Evolutionary conservation across 1,140 invertebrate genomes (phyloP), one percentile per base, ranked within the genome.

Genomic region (Drosophila auraria): DNA sequence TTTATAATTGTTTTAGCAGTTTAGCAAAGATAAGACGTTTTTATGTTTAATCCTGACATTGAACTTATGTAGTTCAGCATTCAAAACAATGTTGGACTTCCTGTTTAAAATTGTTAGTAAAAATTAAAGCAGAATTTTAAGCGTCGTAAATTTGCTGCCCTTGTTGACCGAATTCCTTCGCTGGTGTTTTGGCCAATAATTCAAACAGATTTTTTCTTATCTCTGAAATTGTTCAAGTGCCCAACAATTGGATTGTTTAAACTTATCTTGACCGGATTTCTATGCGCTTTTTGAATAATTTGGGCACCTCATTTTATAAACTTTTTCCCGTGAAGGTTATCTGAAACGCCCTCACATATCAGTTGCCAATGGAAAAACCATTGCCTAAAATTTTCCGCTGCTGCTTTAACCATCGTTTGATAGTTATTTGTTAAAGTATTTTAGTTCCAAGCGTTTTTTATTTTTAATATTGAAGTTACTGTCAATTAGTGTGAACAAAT

Each of bases 281-380:
- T 63, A 60, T 73, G 38, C 60, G 68, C n/a, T 17, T 36, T 38
- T 30, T 4, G 20, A 44, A 72, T 36, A 12, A 27, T 27, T 71
- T 9, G 9, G 47, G 9, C 20, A 58, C 7, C 9, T 11, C 8
- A 30, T 12, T 53, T 72, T 72, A 72, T 73, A 36, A 44, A 42
- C 54, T 38, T 30, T 11, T 59, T 72, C 36, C 65, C 20, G 14
- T 51, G 3, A 27, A 70, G 25, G 17, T 71, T 51, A 27, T 17
- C 14, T 23, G 17, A 30, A 40, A 23, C 12, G 15, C 7, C 12
- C 38, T 23, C 15, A 12, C n/a, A 12, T 9, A 49, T 11, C n/a
- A 12, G 5, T 5, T 2, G 7, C 7, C 7, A 33, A n/a, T n/a
- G 40, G 20, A 45, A 61, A 27, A 23, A 8, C 12, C 3, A 9